Base-by-base conservation (phyloP, 2,797 vertebrate species). In the Rhabdophis nuchalis region DNA sequence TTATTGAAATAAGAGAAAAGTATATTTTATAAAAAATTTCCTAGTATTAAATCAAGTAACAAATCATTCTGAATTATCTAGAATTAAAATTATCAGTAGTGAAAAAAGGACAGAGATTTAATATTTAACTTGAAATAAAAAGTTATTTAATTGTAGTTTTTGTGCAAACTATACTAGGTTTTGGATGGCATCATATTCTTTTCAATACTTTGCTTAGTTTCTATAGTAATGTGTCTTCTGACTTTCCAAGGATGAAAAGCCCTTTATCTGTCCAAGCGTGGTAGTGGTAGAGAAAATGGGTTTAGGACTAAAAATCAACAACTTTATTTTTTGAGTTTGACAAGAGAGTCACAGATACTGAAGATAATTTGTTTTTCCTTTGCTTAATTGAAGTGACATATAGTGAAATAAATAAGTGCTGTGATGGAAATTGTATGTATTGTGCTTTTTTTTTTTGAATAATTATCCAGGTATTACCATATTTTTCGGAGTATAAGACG, bases 31-130 rank as follows among this genome's bases (percentile, higher is more conserved):
- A 4, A 18, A 77, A 93, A 68, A 85, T 88, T 93, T 54, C 64
- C 93, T 60, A 86, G 94, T 64, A 86, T 56, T 87, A 91, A 93
- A 91, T 54, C 60, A 87, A 10, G 90, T 89, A 91, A 91, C 41
- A 20, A 60, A 94, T 88, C 29, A 32, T 25, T n/a, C 18, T 20
- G 68, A 77, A 41, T 41, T 77, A 41, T 41, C 68, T 77, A 77
- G 16, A 72, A 77, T 77, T 77, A 77, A 77, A 41, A 41, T 20
- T 20, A 0, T 77, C 61, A 68, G 13, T 41, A 41, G 18, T 77
- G 32, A 41, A 77, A 77, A 5, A 77, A 77, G 32, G 68, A 41
- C 29, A 77, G 20, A 41, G 32, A 41, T 77, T 77, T 77, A 77
- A 41, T 18, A 23, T 41, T 10, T 41, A 77, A 77, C 32, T 77